phyloP scores from a whole-genome alignment of 64 coral and sea anemone species.

The Pocillopora verrucosa region DNA sequence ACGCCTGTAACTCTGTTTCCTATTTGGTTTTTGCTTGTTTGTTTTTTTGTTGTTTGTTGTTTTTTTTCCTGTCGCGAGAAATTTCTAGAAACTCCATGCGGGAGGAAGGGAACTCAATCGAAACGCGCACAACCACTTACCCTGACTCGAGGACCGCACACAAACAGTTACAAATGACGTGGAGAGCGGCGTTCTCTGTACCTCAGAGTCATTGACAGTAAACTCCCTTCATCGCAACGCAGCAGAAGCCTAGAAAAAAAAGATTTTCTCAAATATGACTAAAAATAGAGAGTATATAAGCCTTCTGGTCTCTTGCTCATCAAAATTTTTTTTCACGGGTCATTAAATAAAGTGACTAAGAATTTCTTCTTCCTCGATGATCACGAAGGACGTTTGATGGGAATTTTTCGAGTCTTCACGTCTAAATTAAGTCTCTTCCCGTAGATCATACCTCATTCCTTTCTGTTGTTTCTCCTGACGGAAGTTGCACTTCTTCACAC shows the following conservation, averaged over 20 bases:
- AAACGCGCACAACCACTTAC: constrained; percentile 20
- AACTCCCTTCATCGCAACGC: constrained; percentile 86
- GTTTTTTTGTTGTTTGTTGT: too few relatives aligned
- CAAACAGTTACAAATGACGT: constrained; percentile 97
- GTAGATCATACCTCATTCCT: constrained; percentile 72
- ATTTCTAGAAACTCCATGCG: too few relatives aligned
- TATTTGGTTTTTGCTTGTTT: too few relatives aligned
- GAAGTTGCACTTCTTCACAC: constrained; percentile 76
- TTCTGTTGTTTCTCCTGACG: constrained; percentile 59
- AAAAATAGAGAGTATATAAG: too few relatives aligned
- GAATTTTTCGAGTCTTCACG: not conserved
- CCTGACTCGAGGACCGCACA: constrained; percentile 71
- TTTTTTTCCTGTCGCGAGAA: too few relatives aligned
- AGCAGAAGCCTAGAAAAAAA: constrained; percentile 67
- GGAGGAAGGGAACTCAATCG: too few relatives aligned
- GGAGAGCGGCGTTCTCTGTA: constrained; percentile 86
- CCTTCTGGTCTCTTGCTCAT: too few relatives aligned
- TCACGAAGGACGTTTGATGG: not conserved
- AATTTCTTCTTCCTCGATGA: too few relatives aligned
- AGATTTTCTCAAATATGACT: too few relatives aligned
- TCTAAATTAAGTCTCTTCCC: not conserved
- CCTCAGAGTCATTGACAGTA: constrained; percentile 79
- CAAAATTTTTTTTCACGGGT: too few relatives aligned
- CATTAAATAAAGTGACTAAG: too few relatives aligned
- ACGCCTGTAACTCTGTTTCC: too few relatives aligned